These are phyloP conservation scores for Ptilonorhynchus violaceus DNA, from an alignment of 2,113 vertebrate genomes.

Conservation along the genomic window DNA sequence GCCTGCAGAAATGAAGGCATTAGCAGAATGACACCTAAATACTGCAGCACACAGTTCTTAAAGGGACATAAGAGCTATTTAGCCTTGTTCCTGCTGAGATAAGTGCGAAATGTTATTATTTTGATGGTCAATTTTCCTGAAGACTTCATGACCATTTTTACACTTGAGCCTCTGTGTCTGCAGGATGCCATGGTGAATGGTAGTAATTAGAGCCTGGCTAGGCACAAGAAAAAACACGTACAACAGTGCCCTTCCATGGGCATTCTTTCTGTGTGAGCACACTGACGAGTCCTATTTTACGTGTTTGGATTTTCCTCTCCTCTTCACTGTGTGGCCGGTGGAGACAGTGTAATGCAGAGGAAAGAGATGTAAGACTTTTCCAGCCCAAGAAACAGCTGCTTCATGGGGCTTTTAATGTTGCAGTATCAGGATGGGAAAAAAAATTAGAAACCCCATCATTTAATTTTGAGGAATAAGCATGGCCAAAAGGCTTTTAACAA, in stretches of 20 bases:
- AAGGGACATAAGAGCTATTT: neutral
- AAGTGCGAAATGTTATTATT: constrained; percentile 34
- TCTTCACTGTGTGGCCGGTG: neutral
- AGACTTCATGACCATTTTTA: neutral
- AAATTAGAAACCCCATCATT: neutral
- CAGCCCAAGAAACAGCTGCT: neutral
- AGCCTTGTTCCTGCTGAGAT: neutral
- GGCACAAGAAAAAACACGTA: neutral
- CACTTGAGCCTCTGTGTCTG: neutral
- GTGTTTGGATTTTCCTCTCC: neutral
- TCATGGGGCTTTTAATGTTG: neutral
- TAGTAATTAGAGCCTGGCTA: neutral
- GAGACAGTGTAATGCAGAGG: neutral
- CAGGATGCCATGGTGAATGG: neutral
- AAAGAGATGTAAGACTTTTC: neutral
- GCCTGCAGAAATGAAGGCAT: neutral
- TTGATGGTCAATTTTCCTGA: neutral
- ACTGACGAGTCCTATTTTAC: neutral
- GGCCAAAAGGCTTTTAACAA: neutral
- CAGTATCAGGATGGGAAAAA: neutral
- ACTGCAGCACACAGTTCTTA: neutral
- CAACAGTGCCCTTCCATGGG: rapidly evolving
- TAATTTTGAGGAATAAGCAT: neutral
- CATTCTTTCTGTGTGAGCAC: neutral
- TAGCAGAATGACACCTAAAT: neutral